Conservation (phyloP, 2,797 vertebrate species). For the Ceryle rudis region DNA sequence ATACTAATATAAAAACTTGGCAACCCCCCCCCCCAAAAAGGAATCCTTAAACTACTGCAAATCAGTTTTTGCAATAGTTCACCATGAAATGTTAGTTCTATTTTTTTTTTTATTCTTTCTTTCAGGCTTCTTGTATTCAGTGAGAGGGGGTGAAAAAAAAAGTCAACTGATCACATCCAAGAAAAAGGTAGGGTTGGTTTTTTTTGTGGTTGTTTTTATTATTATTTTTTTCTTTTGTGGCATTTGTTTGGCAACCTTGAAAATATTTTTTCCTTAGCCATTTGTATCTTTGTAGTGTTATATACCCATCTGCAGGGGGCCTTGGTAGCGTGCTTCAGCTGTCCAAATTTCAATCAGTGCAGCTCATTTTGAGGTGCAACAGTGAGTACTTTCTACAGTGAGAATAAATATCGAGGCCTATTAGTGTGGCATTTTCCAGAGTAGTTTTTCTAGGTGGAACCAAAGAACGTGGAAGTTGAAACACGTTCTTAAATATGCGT, state of each 20-base stretch:
- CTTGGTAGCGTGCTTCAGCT: neutral
- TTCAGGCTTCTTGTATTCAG: neutral
- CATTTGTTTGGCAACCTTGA: neutral
- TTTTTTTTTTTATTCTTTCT: neutral
- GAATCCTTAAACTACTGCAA: neutral
- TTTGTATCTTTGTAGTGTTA: neutral
- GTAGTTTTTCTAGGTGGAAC: neutral
- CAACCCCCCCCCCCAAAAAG: fast-evolving
- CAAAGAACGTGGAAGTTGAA: neutral
- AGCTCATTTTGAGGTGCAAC: neutral
- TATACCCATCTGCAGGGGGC: neutral
- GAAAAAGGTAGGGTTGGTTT: neutral
- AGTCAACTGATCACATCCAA: neutral
- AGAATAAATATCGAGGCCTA: neutral
- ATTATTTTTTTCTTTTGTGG: neutral
- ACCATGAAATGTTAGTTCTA: fast-evolving
- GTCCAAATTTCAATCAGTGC: neutral
- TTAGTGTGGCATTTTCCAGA: neutral
- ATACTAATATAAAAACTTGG: neutral
- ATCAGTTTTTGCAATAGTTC: neutral
- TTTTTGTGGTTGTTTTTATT: too few relatives aligned
- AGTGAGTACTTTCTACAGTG: neutral
- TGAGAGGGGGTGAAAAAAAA: neutral
- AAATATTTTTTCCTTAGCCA: neutral
- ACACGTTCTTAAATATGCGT: neutral